phyloP scores from a whole-genome alignment of 2,113 vertebrate genomes.

The Echinops telfairi region DNA sequence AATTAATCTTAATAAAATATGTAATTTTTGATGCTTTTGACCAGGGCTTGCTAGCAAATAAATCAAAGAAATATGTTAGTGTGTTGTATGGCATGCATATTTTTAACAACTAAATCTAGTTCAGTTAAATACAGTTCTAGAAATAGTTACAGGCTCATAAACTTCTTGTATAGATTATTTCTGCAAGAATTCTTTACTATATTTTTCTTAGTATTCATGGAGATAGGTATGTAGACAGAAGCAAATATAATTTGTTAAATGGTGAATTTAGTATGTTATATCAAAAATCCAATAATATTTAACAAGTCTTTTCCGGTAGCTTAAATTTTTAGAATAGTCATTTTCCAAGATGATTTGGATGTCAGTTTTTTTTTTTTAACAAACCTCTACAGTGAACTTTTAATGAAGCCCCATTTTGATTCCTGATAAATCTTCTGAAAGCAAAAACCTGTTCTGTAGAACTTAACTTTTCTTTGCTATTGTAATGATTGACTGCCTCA shows the following conservation, averaged over 20 bases:
- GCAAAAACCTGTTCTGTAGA: neutral
- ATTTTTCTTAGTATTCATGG: slow-evolving; percentile 22
- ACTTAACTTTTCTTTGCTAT: neutral
- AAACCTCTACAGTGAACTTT: slow-evolving; percentile 18
- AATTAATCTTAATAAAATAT: slow-evolving; percentile 15
- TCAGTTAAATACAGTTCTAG: neutral
- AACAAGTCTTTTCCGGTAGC: neutral
- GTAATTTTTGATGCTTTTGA: too few relatives aligned
- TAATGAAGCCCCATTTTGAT: slow-evolving; percentile 2
- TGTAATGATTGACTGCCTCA: neutral
- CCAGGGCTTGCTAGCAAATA: too few relatives aligned
- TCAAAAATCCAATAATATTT: slow-evolving; percentile 45
- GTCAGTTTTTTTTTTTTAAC: neutral
- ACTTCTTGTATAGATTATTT: slow-evolving; percentile 32
- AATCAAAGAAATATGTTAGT: too few relatives aligned
- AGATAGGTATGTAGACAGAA: neutral
- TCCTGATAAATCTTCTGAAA: slow-evolving; percentile 37
- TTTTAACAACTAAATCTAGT: slow-evolving; percentile 27
- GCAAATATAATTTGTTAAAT: neutral
- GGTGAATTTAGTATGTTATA: neutral
- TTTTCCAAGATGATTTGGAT: slow-evolving; percentile 51
- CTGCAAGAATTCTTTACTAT: slow-evolving; percentile 13
- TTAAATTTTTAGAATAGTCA: slow-evolving; percentile 26
- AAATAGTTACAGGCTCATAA: slow-evolving; percentile 29
- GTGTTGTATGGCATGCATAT: neutral